phyloP scores from a whole-genome alignment of 2,888 invertebrate species.

The Heliconius aoede region DNA sequence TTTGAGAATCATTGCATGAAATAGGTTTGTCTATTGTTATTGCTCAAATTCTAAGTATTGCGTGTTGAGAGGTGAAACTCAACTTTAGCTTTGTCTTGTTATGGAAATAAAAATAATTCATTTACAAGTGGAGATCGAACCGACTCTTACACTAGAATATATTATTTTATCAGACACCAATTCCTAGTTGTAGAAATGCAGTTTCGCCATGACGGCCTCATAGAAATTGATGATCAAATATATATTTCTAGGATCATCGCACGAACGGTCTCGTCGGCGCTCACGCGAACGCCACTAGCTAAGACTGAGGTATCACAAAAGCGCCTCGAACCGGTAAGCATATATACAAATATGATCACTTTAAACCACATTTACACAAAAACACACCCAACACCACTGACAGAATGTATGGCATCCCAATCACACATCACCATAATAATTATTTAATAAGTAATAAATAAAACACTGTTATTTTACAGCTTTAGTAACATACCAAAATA shows the following conservation, averaged over 20 bases:
- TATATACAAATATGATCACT: slow-evolving; percentile 44
- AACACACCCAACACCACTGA: slow-evolving; percentile 39
- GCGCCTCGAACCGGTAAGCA: slow-evolving; percentile 79
- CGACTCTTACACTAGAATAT: no score
- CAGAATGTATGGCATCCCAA: slow-evolving; percentile 37
- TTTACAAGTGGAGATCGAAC: no score
- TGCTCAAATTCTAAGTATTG: no score
- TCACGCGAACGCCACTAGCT: slow-evolving; percentile 79
- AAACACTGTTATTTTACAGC: slow-evolving; percentile 82
- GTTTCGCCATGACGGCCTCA: no score
- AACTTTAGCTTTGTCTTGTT: no score
- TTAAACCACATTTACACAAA: slow-evolving; percentile 33
- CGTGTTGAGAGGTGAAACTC: no score
- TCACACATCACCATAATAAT: slow-evolving; percentile 52
- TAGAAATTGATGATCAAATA: neutral
- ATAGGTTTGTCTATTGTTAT: no score
- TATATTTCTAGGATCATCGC: slow-evolving; percentile 64
- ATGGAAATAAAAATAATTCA: no score
- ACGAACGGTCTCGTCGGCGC: slow-evolving; percentile 75
- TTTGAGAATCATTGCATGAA: no score
- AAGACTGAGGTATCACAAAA: slow-evolving; percentile 83
- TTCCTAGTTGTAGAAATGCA: no score
- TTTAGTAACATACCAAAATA: slow-evolving; percentile 79
- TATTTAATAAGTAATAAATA: slow-evolving; percentile 76
- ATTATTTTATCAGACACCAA: no score